Base-by-base conservation (phyloP, 2,888 invertebrate species). In the Actias luna region DNA sequence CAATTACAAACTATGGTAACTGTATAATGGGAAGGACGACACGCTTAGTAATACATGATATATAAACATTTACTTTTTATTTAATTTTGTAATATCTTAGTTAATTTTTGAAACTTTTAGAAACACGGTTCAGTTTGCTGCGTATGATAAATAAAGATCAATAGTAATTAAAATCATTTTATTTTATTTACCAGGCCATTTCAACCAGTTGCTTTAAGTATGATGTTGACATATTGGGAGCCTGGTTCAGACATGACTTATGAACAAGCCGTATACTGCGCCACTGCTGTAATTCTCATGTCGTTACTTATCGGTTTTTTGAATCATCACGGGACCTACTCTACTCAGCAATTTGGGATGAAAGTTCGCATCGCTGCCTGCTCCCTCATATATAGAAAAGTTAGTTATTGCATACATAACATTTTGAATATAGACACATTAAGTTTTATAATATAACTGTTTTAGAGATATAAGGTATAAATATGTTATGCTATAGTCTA, bases 331-430 rank as follows among this genome's bases (percentile, higher is more conserved):
- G 93, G 94, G 60, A 91, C 95, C 36, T 94, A 94, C 79, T 93
- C 93, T 63, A 95, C 95, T 7, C 95, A 95, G 74, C 95, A 96
- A 77, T 94, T 96, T 58, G 98, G 98, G 33, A 96, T 97, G 95
- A 94, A 95, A 87, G 94, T 97, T 61, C 93, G 98, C 70, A 94
- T 97, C 1, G 96, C 97, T 0, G 95, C 96, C 61, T 97, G 97
- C 79, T 96, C 97, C 2, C 89, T 98, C 16, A 94, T 98, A 63
- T 98, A 97, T 79, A 94, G 97, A 90, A 98, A 98, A 95, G 97
- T 97, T 85, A 77, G 61, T 52, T 10, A 50, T 22, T 12, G n/a
- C 7, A 39, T 5, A 4, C n/a, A 42, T 42, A 42, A 42, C 7
- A 7, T 8, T 18, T 18, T 42, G 18, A 42, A 42, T 42, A 8